Conservation (phyloP, 2,113 vertebrate genomes). For the Tachycineta bicolor region DNA sequence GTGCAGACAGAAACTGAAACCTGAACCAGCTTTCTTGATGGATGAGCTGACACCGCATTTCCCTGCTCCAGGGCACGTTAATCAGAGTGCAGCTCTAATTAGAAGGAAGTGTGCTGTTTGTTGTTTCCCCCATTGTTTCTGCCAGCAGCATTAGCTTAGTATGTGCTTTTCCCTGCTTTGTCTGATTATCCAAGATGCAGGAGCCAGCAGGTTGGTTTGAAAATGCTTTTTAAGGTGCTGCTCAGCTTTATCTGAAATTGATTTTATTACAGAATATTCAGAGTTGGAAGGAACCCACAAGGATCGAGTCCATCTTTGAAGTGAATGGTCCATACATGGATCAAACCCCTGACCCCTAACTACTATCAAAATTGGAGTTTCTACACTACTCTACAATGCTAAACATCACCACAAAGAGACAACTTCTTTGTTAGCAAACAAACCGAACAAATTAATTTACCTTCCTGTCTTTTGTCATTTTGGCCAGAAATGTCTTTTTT, state of each 20-base stretch:
- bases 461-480: neutral
- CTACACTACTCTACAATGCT: neutral
- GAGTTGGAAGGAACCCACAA: neutral
- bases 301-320: neutral
- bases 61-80: conserved; percentile 5
- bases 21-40: neutral
- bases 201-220: neutral
- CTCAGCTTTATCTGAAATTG: neutral
- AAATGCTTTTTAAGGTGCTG: neutral
- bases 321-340: neutral
- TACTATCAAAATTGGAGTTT: neutral
- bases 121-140: neutral
- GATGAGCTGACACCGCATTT: conserved; percentile 10
- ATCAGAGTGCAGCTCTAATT: neutral
- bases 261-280: neutral
- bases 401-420: neutral
- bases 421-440: neutral
- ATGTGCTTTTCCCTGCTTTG: neutral
- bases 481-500: neutral
- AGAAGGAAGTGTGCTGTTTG: conserved; percentile 9
- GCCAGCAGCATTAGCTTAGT: neutral
- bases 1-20: neutral
- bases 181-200: neutral
- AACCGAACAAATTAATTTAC: neutral
- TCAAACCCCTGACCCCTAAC: neutral